Evolutionary conservation across 2,113 vertebrate species (phyloP).

Genomic region (Danionella cerebrum): DNA sequence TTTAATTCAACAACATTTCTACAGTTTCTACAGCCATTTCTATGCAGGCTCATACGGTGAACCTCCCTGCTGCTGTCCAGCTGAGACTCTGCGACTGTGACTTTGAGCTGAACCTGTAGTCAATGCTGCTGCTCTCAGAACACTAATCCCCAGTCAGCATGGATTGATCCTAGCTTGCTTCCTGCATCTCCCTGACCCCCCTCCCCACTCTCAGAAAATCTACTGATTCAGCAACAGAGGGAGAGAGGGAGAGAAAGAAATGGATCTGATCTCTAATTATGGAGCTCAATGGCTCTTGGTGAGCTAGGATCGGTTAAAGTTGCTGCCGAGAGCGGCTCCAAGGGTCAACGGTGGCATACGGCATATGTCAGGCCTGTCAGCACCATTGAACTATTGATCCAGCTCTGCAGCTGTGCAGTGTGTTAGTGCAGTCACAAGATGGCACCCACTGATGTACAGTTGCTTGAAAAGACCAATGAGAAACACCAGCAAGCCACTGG

Average conservation of each 20-base stretch:
- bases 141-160: conserved; percentile 56
- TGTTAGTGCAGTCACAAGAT: conserved; percentile 49
- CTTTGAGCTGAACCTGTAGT: conserved; percentile 48
- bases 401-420: conserved; percentile 20
- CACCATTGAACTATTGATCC: conserved; percentile 7
- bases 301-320: conserved; percentile 11
- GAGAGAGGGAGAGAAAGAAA: neutral
- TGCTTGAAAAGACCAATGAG: conserved; percentile 2
- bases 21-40: too few species aligned
- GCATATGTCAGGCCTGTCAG: conserved; percentile 21
- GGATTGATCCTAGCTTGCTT: conserved; percentile 50
- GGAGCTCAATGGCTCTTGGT: conserved; percentile 23
- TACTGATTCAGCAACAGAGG: conserved; percentile 33
- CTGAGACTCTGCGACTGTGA: conserved; percentile 42
- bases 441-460: conserved; percentile 54
- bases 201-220: conserved; percentile 8
- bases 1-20: too few species aligned
- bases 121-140: conserved; percentile 32
- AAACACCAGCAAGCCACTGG: conserved; percentile 41
- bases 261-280: conserved; percentile 24
- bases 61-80: conserved; percentile 7
- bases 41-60: too few species aligned
- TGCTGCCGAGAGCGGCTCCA: conserved; percentile 25
- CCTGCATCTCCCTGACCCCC: conserved; percentile 37
- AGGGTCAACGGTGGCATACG: conserved; percentile 26